Base-by-base conservation (phyloP, 2,797 vertebrate species). In the Heteromormyrus szaboi region DNA sequence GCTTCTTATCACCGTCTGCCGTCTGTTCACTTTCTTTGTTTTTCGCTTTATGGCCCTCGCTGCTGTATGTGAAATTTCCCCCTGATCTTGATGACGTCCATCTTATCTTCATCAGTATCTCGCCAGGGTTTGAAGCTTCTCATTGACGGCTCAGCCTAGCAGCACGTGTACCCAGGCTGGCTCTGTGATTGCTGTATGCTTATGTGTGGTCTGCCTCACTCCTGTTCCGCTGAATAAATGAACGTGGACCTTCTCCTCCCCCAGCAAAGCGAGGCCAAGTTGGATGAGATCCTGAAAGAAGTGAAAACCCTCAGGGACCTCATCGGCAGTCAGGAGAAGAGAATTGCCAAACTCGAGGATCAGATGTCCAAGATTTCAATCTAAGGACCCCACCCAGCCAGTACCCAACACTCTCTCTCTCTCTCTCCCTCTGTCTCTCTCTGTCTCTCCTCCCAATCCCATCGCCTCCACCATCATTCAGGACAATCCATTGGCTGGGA, bases 221-320 rank as follows among this genome's bases (percentile, higher is more conserved):
- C 37, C 33, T 44, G 4, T 79, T 37, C 19, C 3, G 9, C 68
- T 41, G 19, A 41, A 7, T 41, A 76, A 41, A 41, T 41, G 33
- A 41, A 2, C 4, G 14, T 76, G 12, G 33, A 7, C 33, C 68
- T 41, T 76, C 68, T 76, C 12, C 17, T 53, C 90, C 89, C 89
- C 25, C 93, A 99, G 98, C 97, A 98, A 95, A 98, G 96, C 6
- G 98, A 99, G 93, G 97, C 97, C 92, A 99, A 98, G 94, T 94
- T 99, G 97, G 98, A 99, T 76, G 98, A 99, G 95, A 96, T 99
- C 89, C 95, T 99, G 92, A 96, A 97, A 94, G 98, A 99, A 96
- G 97, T 99, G 93, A 98, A 97, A 93, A 97, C 96, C 65, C 98
- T 99, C 93, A 98, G 97, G 96, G 98, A 99, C 94, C 97, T 97